These are phyloP conservation scores for Ruditapes philippinarum DNA, from an alignment of 1,140 invertebrate species.

Conservation along the genomic window DNA sequence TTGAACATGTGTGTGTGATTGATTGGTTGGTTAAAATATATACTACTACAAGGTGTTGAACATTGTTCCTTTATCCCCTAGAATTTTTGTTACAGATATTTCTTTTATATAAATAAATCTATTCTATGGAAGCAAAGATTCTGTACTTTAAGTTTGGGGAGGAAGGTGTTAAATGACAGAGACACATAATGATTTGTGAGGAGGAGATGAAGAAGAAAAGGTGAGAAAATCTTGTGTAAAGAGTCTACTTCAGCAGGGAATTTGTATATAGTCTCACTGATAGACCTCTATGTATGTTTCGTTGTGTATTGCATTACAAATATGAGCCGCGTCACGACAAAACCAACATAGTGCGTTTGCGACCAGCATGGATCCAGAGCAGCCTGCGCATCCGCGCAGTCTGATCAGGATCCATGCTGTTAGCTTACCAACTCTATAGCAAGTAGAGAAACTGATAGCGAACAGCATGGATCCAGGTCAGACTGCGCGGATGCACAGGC, in stretches of 20 bases:
- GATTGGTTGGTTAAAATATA: conserved; percentile 9
- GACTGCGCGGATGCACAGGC: no score
- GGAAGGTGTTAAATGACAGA: neutral
- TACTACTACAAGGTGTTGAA: neutral
- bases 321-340: no score
- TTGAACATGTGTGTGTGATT: neutral
- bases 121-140: neutral
- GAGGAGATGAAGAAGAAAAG: neutral
- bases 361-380: no score
- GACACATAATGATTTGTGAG: neutral
- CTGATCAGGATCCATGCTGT: no score
- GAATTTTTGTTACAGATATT: neutral
- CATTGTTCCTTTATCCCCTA: neutral
- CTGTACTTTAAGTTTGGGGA: neutral
- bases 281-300: neutral
- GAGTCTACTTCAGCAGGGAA: conserved; percentile 31
- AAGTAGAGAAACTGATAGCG: no score
- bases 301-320: neutral
- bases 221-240: neutral
- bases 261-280: conserved; percentile 39
- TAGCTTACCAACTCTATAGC: no score
- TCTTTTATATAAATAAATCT: neutral
- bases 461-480: no score
- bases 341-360: no score
- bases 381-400: no score